Base-by-base conservation (phyloP, 2,113 vertebrate species). In the Myrmophylax atrothorax region DNA sequence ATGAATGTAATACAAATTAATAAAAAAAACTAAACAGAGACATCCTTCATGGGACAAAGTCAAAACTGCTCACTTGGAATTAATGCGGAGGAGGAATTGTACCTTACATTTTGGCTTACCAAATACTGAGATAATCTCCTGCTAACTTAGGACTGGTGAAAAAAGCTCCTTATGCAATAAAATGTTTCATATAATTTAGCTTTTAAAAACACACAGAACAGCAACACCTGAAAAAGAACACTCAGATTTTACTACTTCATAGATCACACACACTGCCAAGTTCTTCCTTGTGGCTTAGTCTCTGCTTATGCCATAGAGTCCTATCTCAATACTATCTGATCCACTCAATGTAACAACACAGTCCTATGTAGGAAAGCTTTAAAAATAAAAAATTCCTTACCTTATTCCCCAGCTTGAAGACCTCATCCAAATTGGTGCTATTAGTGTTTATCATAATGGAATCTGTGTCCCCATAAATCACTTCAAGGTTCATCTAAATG, bases 391-490 rank as follows among this genome's bases (percentile, higher is more conserved):
- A 55, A 58, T 20, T 63, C 47, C 94, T 96, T 66, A 99, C 99
- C 99, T 99, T 99, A 94, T 99, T 99, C 66, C 99, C 99, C 63
- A 99, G 95, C 95, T 99, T 99, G 97, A 98, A 99, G 87, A 99
- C 99, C 91, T 99, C 99, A 70, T 99, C 99, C 96, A 99, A 96
- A 87, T 98, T 98, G 76, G 93, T 98, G 97, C 99, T 99, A 87
- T 99, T 99, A 55, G 99, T 99, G 96, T 99, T 99, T 96, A 99
- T 99, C 99, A 99, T 99, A 94, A 99, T 99, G 87, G 99, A 99
- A 98, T 99, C 99, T 1, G 99, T 99, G 95, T 99, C 99, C 90
- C 99, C 99, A 74, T 99, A 99, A 97, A 99, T 99, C 80, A 99
- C 99, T 94, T 99, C 99, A 84, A 99, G 98, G 96, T 99, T 99